These are phyloP conservation scores for Macropodus opercularis DNA, from an alignment of 2,797 vertebrate species.

Conservation along the genomic window DNA sequence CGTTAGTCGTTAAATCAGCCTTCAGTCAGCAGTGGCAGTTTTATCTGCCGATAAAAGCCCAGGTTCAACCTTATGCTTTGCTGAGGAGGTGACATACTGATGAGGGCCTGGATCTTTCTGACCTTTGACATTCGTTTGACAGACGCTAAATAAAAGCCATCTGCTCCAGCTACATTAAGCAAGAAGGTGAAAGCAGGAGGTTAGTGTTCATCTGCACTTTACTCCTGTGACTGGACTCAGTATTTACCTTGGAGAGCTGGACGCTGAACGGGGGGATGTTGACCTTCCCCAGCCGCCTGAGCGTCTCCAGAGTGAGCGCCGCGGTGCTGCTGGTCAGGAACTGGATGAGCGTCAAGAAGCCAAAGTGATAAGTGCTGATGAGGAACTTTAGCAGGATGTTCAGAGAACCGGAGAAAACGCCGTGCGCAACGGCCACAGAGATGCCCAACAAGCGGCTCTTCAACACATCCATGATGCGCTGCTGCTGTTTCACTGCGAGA, in stretches of 20 bases:
- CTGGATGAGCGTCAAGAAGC: conserved; percentile 94
- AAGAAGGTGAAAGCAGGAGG: too few relatives aligned
- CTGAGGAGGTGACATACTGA: too few relatives aligned
- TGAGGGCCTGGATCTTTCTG: too few relatives aligned
- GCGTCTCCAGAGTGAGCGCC: conserved; percentile 88
- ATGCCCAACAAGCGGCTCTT: conserved; percentile 87
- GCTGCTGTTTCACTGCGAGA: not conserved
- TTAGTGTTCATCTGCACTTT: too few relatives aligned
- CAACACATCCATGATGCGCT: conserved; percentile 81
- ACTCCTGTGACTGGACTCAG: too few relatives aligned
- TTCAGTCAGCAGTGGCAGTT: too few relatives aligned
- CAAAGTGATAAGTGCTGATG: conserved; percentile 89
- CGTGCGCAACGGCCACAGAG: conserved; percentile 93
- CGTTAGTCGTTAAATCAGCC: too few relatives aligned
- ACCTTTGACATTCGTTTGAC: too few relatives aligned
- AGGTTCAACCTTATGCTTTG: too few relatives aligned
- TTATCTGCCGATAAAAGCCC: too few relatives aligned
- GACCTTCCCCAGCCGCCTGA: conserved; percentile 87
- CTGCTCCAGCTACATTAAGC: too few relatives aligned
- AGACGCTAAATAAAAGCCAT: too few relatives aligned
- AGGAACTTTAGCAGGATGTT: conserved; percentile 97
- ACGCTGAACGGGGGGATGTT: conserved; percentile 89
- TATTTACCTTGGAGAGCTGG: conserved; percentile 84
- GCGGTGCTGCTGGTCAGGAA: conserved; percentile 90
- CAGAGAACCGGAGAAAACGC: conserved; percentile 93